A percentile compares a stretch with the other conserved stretches of the same genome.
Evolutionary conservation across 2,113 vertebrate genomes (phyloP).

Genomic region (Phaetusa simplex): DNA sequence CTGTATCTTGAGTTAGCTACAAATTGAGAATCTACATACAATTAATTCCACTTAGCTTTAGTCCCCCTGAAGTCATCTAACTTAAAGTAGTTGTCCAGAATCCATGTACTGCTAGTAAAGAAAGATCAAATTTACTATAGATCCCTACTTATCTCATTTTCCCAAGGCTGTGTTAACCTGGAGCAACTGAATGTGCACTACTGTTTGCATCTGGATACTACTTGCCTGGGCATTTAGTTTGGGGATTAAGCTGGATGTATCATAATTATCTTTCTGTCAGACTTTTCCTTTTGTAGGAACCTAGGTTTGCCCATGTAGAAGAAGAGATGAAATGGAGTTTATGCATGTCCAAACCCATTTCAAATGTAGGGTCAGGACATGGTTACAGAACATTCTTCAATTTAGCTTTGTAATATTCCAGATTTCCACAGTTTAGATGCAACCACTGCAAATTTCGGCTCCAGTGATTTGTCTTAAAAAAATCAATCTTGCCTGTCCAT

Average conservation of each 20-base stretch:
- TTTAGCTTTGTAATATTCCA: not conserved
- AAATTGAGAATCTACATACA: not conserved
- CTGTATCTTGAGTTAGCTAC: not conserved
- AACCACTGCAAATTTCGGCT: not conserved
- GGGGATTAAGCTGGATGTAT: not conserved
- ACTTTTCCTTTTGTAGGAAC: not conserved
- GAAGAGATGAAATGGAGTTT: not conserved
- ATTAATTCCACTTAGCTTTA: not conserved
- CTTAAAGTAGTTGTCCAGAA: not conserved
- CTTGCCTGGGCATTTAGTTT: not conserved
- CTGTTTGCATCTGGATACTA: not conserved
- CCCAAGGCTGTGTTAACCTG: not conserved
- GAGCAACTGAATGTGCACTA: not conserved
- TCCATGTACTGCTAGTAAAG: accelerated
- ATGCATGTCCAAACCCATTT: not conserved
- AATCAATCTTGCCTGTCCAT: not conserved
- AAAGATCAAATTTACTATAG: not conserved
- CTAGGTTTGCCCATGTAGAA: not conserved
- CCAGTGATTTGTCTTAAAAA: not conserved
- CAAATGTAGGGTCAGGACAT: not conserved
- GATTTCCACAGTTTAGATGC: not conserved
- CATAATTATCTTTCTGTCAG: not conserved
- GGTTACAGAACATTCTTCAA: not conserved
- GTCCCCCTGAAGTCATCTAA: not conserved
- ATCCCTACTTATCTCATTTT: not conserved